Conservation (phyloP, 2,113 vertebrate species). For the Gnathonemus longibarbis region DNA sequence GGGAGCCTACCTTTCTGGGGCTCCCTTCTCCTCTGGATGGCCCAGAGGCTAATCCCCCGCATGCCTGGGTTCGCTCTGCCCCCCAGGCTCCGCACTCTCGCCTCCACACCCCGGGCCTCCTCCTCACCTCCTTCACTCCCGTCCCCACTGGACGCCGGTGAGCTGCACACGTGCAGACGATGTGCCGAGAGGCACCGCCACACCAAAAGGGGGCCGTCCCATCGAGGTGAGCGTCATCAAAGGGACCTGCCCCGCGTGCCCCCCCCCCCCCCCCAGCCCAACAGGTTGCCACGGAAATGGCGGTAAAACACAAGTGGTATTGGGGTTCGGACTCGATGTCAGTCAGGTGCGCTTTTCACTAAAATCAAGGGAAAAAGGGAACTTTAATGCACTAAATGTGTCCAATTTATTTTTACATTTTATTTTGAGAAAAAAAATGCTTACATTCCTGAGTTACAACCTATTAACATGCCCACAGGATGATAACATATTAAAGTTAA, state of each 20-base stretch:
- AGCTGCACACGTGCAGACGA: conserved; percentile 36
- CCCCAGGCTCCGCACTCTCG: background rate
- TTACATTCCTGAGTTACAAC: background rate
- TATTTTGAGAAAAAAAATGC: background rate
- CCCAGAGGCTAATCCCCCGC: conserved; percentile 24
- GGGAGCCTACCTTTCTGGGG: conserved; percentile 18
- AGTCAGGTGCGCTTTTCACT: background rate
- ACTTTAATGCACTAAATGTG: background rate
- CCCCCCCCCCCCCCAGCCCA: conserved; percentile 20
- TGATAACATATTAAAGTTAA: background rate
- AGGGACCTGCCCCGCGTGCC: conserved; percentile 32
- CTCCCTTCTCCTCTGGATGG: conserved; percentile 9
- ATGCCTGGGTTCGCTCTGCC: conserved; percentile 20
- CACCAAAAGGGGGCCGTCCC: conserved; percentile 2
- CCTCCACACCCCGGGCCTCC: conserved; percentile 24
- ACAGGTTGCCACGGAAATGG: conserved; percentile 49
- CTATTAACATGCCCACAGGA: background rate
- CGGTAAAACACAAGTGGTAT: conserved; percentile 25
- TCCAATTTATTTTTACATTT: background rate
- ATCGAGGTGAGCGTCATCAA: conserved; percentile 38
- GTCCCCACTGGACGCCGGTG: conserved; percentile 14
- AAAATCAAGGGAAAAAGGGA: background rate
- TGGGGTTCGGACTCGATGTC: background rate
- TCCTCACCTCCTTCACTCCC: background rate
- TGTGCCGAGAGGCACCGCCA: background rate